Percentiles rank a stretch among this genome's conserved stretches.
Conservation (phyloP, 2,113 vertebrate species). For the Toxotes jaculatrix region DNA sequence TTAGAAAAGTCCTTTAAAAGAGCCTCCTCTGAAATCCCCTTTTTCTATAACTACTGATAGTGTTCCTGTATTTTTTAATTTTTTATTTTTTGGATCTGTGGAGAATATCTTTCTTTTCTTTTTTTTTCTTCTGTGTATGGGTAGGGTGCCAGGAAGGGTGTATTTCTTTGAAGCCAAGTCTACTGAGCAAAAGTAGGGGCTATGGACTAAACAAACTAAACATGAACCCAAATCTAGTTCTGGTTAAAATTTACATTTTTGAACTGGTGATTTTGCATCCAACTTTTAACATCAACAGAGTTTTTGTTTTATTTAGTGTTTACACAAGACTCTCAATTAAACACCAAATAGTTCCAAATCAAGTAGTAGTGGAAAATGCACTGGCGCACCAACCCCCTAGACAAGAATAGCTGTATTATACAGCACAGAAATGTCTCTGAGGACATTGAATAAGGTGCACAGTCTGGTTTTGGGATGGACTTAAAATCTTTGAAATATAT, state of each 20-base stretch:
- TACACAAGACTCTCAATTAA: not conserved
- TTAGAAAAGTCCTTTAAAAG: not conserved
- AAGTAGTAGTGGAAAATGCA: not conserved
- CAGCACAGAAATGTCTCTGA: too few species aligned
- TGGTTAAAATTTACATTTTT: not conserved
- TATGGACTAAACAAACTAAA: not conserved
- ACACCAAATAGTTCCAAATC: not conserved
- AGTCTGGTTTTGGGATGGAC: not conserved
- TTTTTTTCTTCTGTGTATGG: not conserved
- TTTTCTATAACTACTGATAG: not conserved
- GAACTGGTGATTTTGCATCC: not conserved
- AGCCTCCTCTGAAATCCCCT: not conserved
- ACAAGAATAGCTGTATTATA: too few species aligned
- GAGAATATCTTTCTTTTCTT: not conserved
- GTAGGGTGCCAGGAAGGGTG: not conserved
- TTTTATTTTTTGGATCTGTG: not conserved
- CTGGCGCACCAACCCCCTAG: not conserved
- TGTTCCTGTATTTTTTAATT: not conserved
- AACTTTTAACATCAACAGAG: not conserved
- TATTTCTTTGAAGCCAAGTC: constrained; percentile 11
- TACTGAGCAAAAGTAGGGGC: not conserved
- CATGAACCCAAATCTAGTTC: not conserved
- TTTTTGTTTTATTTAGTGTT: not conserved
- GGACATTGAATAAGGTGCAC: too few species aligned
- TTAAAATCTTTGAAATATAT: not conserved